Conservation (phyloP, 1,140 invertebrate genomes). For the Globodera ellingtonae region DNA sequence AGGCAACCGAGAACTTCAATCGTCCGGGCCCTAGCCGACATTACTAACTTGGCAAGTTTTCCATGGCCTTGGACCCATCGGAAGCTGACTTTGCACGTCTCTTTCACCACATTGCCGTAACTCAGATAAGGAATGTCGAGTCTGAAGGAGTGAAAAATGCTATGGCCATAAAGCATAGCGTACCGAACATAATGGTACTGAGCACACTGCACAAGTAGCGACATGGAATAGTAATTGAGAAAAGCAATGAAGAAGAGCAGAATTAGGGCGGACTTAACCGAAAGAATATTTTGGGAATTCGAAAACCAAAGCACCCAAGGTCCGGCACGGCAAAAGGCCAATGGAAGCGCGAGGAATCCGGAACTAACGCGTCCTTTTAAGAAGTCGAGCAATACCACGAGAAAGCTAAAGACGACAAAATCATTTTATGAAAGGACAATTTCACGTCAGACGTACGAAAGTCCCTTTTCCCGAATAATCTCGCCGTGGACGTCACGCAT, state of each 20-base stretch:
- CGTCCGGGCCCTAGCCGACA: neutral
- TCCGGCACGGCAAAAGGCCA: constrained; percentile 60
- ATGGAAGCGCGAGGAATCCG: constrained; percentile 54
- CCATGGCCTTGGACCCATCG: constrained; percentile 33
- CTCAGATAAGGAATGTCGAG: constrained; percentile 41
- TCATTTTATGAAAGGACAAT: neutral
- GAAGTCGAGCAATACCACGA: constrained; percentile 44
- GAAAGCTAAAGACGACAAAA: constrained; percentile 10
- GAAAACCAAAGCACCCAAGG: constrained; percentile 32
- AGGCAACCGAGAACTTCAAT: neutral
- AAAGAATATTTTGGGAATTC: neutral
- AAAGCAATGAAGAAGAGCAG: constrained; percentile 55
- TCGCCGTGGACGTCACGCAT: neutral
- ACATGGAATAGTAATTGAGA: constrained; percentile 55
- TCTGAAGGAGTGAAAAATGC: too few species aligned
- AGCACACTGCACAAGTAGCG: constrained; percentile 56
- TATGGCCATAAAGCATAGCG: neutral
- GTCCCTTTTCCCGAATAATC: neutral
- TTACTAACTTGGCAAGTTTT: constrained; percentile 23
- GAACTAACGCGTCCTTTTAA: constrained; percentile 57
- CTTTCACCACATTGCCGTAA: constrained; percentile 55
- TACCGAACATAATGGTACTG: constrained; percentile 53
- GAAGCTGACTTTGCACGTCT: constrained; percentile 54
- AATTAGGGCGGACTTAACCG: constrained; percentile 38
- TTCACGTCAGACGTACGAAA: neutral